Percentiles rank a stretch among this genome's conserved stretches.
phyloP scores from a whole-genome alignment of 2,113 vertebrate genomes.

The Gila orcuttii region DNA sequence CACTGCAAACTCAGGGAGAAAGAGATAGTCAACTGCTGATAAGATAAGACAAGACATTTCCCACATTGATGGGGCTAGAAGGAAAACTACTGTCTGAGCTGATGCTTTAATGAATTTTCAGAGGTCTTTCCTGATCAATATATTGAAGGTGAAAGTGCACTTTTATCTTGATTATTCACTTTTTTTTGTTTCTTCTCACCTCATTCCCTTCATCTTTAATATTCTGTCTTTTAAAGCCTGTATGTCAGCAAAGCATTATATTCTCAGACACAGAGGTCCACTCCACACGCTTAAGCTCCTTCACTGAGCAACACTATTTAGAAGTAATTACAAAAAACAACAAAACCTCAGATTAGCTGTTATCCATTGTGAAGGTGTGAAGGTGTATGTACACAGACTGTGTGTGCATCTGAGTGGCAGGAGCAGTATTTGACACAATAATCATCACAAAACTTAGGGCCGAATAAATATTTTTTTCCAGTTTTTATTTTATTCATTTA shows the following conservation, averaged over 20 bases:
- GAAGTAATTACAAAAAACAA: constrained; percentile 59
- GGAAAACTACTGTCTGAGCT: constrained; percentile 35
- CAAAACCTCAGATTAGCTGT: constrained; percentile 50
- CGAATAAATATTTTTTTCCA: no score
- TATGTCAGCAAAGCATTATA: constrained; percentile 54
- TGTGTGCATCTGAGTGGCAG: neutral
- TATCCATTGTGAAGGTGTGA: constrained; percentile 26
- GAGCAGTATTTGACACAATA: neutral
- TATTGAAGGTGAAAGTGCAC: neutral
- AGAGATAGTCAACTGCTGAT: constrained; percentile 41
- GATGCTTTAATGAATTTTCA: neutral
- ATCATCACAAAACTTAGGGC: neutral
- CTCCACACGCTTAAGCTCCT: constrained; percentile 37
- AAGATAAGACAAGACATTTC: constrained; percentile 56
- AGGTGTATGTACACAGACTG: neutral
- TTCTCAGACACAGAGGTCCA: constrained; percentile 37
- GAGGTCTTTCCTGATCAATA: constrained; percentile 6
- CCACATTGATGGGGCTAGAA: constrained; percentile 34
- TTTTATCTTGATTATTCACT: neutral
- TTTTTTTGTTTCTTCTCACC: neutral
- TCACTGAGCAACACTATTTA: constrained; percentile 50
- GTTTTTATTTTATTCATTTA: no score
- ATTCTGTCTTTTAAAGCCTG: constrained; percentile 42
- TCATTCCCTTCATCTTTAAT: constrained; percentile 24
- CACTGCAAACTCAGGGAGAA: constrained; percentile 41